phyloP scores from a whole-genome alignment of 2,113 vertebrate genomes.

The Dryoscopus gambensis region DNA sequence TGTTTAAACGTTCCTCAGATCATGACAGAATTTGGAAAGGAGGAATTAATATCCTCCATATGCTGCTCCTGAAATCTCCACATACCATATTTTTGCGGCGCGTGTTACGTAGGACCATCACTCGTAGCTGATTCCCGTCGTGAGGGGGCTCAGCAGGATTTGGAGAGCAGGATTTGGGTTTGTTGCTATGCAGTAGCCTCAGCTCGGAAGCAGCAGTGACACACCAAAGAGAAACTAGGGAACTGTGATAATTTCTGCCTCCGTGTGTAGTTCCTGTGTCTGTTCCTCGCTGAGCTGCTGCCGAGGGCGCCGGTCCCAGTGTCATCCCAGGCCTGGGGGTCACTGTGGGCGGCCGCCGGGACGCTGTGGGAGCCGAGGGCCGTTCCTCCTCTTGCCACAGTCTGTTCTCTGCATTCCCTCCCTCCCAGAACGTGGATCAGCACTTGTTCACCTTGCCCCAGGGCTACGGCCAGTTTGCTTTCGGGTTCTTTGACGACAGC shows the following conservation, averaged over 20 bases:
- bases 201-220: background rate
- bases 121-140: background rate
- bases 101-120: background rate
- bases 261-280: background rate
- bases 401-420: background rate
- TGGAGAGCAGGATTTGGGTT: background rate
- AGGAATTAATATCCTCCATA: background rate
- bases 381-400: background rate
- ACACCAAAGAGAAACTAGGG: background rate
- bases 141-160: background rate
- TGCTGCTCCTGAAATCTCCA: background rate
- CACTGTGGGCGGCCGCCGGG: background rate
- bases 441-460: conserved; percentile 88
- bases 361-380: background rate
- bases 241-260: background rate
- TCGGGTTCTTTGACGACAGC: conserved; percentile 89
- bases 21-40: background rate
- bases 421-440: conserved; percentile 81
- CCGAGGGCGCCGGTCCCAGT: rapidly evolving
- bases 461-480: conserved; percentile 88
- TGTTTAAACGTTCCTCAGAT: background rate
- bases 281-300: background rate
- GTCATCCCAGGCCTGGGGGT: background rate
- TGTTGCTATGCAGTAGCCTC: conserved; percentile 18
- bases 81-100: background rate